Evolutionary conservation across 1,140 invertebrate species (phyloP), one percentile per base, ranked within the genome.

Genomic region (Nebria ingens): DNA sequence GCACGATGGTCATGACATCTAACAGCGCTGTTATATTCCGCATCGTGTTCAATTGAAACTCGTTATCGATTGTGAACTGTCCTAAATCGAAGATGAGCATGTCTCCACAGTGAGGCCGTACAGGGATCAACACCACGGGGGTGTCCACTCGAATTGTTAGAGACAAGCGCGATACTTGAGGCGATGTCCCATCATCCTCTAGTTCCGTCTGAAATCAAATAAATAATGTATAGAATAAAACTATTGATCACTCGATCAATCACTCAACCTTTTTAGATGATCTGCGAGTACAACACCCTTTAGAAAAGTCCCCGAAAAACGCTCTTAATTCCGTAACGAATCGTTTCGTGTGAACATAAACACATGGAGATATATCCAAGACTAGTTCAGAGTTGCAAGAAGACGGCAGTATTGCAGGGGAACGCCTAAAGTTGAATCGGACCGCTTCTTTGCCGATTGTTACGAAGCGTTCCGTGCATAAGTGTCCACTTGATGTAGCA

Each of bases 281-380:
- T n/a, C n/a, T n/a, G n/a, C n/a, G n/a, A n/a, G n/a, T n/a, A n/a
- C n/a, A n/a, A n/a, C n/a, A n/a, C n/a, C n/a, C n/a, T n/a, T 45
- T 6, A 45, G 9, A 12, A 17, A 45, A 45, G 17, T 45, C 40
- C 4, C 3, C 77, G 52, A 91, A 86, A 70, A 97, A 97, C 0
- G 83, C 79, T 59, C 92, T 83, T 15, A 97, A 73, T 68, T 97
- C 93, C 0, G 83, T 80, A 22, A 94, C 79, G 74, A 97, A 98
- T 51, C 93, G 77, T 64, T 97, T 91, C 0, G 95, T 97, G 68
- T 98, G 94, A 29, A 96, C 85, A 71, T 97, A 98, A 62, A 88
- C 82, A 0, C 96, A 87, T 0, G 89, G 87, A 2, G 87, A 85
- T 86, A 91, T 91, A 62, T 86, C 81, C 1, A 93, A 69, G 54